Percentiles rank a stretch among this genome's conserved stretches.
These are phyloP conservation scores for Anser brachyrhynchus DNA, from an alignment of 2,113 vertebrate genomes.

Conservation along the genomic window DNA sequence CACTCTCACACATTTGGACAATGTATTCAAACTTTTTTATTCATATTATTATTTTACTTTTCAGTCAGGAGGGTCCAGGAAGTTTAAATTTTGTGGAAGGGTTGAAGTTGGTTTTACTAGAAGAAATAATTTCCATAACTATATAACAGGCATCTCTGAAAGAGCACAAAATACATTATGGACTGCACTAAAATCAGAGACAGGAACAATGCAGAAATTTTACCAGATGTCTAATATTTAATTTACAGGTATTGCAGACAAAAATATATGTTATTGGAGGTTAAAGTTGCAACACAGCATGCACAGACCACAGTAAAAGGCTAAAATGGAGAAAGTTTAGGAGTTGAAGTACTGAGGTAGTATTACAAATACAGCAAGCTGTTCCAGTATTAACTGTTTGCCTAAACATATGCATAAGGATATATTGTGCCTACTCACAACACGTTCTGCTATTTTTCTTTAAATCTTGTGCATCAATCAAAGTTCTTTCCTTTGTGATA, in stretches of 20 bases:
- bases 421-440: neutral
- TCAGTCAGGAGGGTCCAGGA: neutral
- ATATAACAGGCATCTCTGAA: neutral
- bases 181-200: neutral
- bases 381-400: neutral
- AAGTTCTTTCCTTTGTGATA: neutral
- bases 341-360: neutral
- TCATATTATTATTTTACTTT: too few relatives aligned
- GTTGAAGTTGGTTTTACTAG: neutral
- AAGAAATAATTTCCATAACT: neutral
- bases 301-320: neutral
- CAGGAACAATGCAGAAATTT: neutral
- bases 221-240: neutral
- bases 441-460: neutral
- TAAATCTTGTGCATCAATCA: neutral
- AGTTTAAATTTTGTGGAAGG: neutral
- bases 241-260: rapidly evolving
- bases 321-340: neutral
- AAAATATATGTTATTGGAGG: neutral
- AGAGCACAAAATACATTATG: neutral
- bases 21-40: neutral
- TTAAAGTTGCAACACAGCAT: neutral
- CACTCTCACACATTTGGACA: neutral
- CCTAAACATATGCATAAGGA: neutral
- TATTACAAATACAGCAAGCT: neutral